Evolutionary conservation across 2,888 invertebrate species (phyloP), one percentile per base, ranked within the genome.

Genomic region (Lucinisca nassula): DNA sequence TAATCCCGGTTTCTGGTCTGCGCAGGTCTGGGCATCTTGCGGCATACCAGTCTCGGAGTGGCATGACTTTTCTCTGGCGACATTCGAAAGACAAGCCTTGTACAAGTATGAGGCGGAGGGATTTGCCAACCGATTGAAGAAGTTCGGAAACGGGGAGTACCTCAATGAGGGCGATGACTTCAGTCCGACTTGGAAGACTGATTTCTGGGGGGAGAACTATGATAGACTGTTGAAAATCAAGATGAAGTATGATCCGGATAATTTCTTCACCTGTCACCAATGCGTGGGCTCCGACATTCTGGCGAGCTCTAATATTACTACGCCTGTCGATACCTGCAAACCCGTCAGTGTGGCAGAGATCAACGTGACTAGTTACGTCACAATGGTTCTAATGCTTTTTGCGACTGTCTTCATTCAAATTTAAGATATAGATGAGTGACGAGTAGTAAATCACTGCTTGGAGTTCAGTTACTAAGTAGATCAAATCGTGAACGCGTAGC

Each of bases 221-320:
- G n/a, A n/a, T n/a, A n/a, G n/a, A n/a, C n/a, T n/a, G n/a, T n/a
- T n/a, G n/a, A n/a, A n/a, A n/a, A 91, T 92, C 76, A 94, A 94
- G 84, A 67, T 74, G 27, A 45, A 75, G 17, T 93, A 89, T 79
- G 93, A 94, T 75, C 92, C 92, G 1, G 87, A 89, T 27, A 90
- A 92, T 72, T 90, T 92, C 75, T 92, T 94, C 79, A 90, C 90
- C 40, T 93, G 94, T 49, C 84, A 89, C 24, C 89, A 93, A 61
- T 94, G 94, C 45, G 94, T 94, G 8, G 92, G 92, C 12, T 93
- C 92, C 4, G 92, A 92, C 24, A 40, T 61, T 45, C 45, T 17
- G 17, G 17, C 8, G 45, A 45, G 10, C 45, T 12, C 17, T 8
- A 45, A 8, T 12, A 45, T 17, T 17, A 12, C 45, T 8, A 45